phyloP scores from a whole-genome alignment of 2,797 vertebrate genomes.

The Gastrophryne carolinensis region DNA sequence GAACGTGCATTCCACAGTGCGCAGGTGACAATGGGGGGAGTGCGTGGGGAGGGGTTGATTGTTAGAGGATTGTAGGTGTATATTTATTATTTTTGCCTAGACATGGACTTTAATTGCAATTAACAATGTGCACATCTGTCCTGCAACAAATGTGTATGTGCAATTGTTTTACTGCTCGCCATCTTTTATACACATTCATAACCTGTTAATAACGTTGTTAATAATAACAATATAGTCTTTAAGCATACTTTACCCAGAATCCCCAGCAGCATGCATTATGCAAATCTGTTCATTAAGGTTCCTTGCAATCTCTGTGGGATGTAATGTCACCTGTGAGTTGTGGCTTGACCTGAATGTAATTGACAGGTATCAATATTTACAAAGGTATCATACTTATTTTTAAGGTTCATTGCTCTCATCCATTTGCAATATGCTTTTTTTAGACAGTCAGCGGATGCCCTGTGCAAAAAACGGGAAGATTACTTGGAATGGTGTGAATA shows the following conservation, averaged over 20 bases:
- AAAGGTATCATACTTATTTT: not conserved
- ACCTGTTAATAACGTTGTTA: too few species aligned
- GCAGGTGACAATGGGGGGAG: too few species aligned
- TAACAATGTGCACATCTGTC: too few species aligned
- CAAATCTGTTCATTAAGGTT: conserved; percentile 15
- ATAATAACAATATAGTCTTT: not conserved
- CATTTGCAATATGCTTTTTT: conserved; percentile 48
- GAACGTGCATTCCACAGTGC: too few species aligned
- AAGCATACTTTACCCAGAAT: not conserved
- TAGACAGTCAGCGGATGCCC: conserved; percentile 56
- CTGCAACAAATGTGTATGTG: too few species aligned
- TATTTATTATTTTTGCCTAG: too few species aligned
- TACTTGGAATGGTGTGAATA: conserved; percentile 97
- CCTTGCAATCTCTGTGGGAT: conserved; percentile 18
- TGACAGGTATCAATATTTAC: conserved; percentile 35
- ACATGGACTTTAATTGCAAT: too few species aligned
- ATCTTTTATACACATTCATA: too few species aligned
- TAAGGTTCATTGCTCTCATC: conserved; percentile 1
- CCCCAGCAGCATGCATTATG: conserved; percentile 18
- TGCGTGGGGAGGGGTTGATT: too few species aligned
- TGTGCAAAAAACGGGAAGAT: conserved; percentile 81
- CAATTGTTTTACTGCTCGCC: too few species aligned
- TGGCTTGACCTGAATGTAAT: conserved; percentile 3
- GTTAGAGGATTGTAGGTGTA: too few species aligned
- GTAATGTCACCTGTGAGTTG: not conserved